Base-by-base conservation (phyloP, 2,113 vertebrate species). In the Narcine bancroftii region DNA sequence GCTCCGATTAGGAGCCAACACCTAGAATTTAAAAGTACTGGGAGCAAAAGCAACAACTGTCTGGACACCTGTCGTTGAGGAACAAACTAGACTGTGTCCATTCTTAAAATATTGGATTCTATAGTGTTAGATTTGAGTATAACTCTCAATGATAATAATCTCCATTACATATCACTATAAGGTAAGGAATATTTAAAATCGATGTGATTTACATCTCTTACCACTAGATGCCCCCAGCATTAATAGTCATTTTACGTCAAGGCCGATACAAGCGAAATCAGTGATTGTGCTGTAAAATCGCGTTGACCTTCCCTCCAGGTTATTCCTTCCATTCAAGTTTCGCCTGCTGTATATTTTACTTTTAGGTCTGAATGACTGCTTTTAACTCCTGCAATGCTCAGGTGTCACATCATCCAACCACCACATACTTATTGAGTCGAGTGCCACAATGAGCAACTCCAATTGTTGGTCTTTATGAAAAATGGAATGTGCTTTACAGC, bases 371-470 rank as follows among this genome's bases (percentile, higher is more conserved):
- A 89, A 36, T 29, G 63, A 66, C 66, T 29, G 26, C 60, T 89
- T 36, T 66, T 66, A 26, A 89, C 66, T 66, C 79, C 79, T n/a
- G n/a, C 50, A 56, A n/a, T 42, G 29, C 53, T 89, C 60, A 19
- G 39, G 7, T 66, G 60, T 21, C 29, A 66, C 60, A 91, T 45
- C 26, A 71, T 42, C 89, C 21, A 47, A 69, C 89, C 26, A 24
- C 63, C 42, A 45, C 11, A 66, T 69, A 45, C 26, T 69, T 42
- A 91, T 36, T 56, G 19, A 71, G 42, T 65, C 60, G 39, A 91
- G 42, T 36, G 56, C 81, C n/a, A 47, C 89, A 91, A 69, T 36
- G 66, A 42, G 89, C 89, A 91, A 91, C 65, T 91, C 33, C 65
- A 69, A 91, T 39, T 45, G 24, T 91, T 91, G 39, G 89, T 4